Percentiles rank a stretch among this genome's conserved stretches.
Conservation (phyloP, 2,797 vertebrate species). For the Schizothorax lantsangensis region DNA sequence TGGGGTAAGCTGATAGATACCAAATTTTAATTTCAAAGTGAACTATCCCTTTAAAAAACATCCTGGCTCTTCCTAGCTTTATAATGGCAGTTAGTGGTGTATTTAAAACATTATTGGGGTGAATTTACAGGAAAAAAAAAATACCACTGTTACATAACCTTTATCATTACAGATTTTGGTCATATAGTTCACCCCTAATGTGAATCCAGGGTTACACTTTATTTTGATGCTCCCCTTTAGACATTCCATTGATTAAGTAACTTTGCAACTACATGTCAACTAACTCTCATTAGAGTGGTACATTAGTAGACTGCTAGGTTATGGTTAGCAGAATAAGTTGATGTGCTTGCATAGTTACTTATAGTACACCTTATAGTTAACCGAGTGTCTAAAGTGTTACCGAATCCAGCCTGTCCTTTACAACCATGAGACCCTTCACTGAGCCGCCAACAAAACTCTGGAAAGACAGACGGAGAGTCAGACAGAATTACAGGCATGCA, state of each 20-base stretch:
- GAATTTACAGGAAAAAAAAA: not conserved
- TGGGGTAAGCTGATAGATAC: no score
- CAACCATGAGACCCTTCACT: not conserved
- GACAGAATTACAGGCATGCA: constrained; percentile 6
- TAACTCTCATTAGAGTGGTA: not conserved
- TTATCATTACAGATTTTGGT: not conserved
- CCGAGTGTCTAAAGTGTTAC: not conserved
- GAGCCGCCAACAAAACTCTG: not conserved
- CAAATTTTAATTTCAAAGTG: no score
- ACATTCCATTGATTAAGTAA: not conserved
- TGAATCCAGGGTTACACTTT: not conserved
- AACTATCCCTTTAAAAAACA: no score
- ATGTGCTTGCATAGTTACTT: not conserved
- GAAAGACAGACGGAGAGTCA: not conserved
- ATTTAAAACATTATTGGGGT: not conserved
- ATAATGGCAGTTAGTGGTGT: no score
- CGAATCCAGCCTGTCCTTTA: not conserved
- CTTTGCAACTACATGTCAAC: not conserved
- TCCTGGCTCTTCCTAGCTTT: no score
- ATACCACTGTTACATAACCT: not conserved
- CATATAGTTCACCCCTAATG: no score
- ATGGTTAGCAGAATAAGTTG: not conserved
- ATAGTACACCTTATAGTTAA: not conserved
- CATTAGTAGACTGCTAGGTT: not conserved
- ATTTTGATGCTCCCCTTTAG: not conserved